Evolutionary conservation across 2,888 invertebrate species (phyloP), one percentile per base, ranked within the genome.

Genomic region (Habroteleia sp.): DNA sequence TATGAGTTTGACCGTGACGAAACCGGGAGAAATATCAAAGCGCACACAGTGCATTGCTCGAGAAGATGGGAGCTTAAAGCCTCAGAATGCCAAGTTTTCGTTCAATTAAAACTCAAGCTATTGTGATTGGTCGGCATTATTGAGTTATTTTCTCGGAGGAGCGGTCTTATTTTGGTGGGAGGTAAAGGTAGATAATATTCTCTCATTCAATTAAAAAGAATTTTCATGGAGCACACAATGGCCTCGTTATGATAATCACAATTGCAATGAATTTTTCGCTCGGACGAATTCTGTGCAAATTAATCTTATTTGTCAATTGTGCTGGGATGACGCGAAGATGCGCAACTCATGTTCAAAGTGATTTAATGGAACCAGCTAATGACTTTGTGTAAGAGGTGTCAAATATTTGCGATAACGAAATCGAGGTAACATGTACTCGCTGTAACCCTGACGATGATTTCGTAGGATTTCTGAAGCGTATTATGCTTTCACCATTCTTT

Each of bases 241-340:
- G 17, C 39, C 66, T 66, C 42, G 46, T 66, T 66, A 66, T 46
- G 48, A 66, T 56, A 56, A 66, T 66, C 39, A 46, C 29, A 25
- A 27, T 14, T 33, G 23, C 25, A 35, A 44, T 44, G 8, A 33
- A 23, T 29, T 41, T 23, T 33, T 33, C 16, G 39, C 16, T 27
- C 6, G 10, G 14, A 27, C 41, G n/a, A 56, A 20, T 16, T 42
- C 14, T 1, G 17, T 56, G 14, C 6, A 17, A 13, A 42, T 42
- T 37, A 27, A 29, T 29, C 25, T n/a, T n/a, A n/a, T n/a, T n/a
- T n/a, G n/a, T n/a, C n/a, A n/a, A n/a, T n/a, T n/a, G n/a, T n/a
- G n/a, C n/a, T n/a, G n/a, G n/a, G n/a, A n/a, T n/a, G n/a, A 13
- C 20, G 5, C 20, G 20, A 20, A 20, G 20, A 20, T 4, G n/a